Conservation (phyloP, 1,140 invertebrate genomes). For the Drosophila kohkoa region DNA sequence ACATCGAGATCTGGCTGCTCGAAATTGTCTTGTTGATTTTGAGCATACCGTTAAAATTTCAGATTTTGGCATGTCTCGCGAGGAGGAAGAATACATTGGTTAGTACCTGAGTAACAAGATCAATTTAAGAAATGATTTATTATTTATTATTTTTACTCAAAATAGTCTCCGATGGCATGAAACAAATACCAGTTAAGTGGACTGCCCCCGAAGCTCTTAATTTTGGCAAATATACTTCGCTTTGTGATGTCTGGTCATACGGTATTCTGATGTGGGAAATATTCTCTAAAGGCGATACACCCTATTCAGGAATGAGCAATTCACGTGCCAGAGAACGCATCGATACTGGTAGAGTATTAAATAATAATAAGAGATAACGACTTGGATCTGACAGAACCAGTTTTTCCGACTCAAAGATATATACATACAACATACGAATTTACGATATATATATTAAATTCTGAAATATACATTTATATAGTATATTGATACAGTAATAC, state of each 20-base stretch:
- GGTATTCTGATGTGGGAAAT: constrained; percentile 99
- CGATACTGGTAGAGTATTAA: constrained; percentile 89
- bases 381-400: too few relatives aligned
- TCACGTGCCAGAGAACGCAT: constrained; percentile 96
- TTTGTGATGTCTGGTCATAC: constrained; percentile 99
- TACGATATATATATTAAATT: too few relatives aligned
- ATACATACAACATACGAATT: too few relatives aligned
- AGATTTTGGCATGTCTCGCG: constrained; percentile 98
- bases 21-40: constrained; percentile 93
- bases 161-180: constrained; percentile 96
- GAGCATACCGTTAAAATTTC: constrained; percentile 97
- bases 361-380: not conserved
- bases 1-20: constrained; percentile 96
- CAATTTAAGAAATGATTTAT: not conserved
- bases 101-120: not conserved
- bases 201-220: constrained; percentile 98
- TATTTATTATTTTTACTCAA: not conserved
- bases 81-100: constrained; percentile 97
- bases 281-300: constrained; percentile 96
- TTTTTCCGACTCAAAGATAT: too few relatives aligned
- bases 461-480: too few relatives aligned
- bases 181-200: constrained; percentile 99
- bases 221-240: constrained; percentile 97
- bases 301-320: constrained; percentile 97
- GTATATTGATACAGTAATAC: too few relatives aligned